Evolutionary conservation across 2,113 vertebrate genomes (phyloP).

Genomic region (Guaruba guarouba): DNA sequence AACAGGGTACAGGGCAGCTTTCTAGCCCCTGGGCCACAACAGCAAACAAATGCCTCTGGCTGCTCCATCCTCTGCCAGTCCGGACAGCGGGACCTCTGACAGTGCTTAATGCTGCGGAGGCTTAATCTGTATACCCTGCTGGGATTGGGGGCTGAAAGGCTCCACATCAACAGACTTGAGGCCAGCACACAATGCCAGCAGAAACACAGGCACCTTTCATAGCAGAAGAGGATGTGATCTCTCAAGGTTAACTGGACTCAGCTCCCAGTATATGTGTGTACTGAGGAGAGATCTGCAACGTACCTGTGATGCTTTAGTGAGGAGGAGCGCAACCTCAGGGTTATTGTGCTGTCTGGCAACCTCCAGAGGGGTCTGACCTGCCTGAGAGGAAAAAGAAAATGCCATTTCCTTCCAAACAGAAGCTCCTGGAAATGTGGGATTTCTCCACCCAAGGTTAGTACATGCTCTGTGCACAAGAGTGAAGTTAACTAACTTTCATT

Average conservation of each 20-base stretch:
- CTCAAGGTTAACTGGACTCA: background rate
- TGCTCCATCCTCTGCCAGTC: background rate
- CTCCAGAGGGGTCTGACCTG: conserved; percentile 89
- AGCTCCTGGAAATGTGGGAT: background rate
- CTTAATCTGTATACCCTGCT: background rate
- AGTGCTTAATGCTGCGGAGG: background rate
- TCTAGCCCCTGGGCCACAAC: background rate
- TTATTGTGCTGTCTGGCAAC: conserved; percentile 90
- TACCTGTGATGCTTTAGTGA: conserved; percentile 95
- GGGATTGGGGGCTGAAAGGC: background rate
- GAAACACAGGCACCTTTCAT: background rate
- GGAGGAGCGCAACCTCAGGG: conserved; percentile 89
- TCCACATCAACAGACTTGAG: background rate
- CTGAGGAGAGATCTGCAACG: background rate
- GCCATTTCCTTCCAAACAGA: background rate
- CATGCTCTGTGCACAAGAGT: background rate
- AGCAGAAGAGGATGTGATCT: background rate
- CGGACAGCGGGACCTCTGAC: background rate
- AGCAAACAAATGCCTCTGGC: background rate
- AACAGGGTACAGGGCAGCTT: background rate
- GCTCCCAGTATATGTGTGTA: background rate
- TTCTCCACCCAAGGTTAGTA: background rate
- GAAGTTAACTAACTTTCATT: background rate
- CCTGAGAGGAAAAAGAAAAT: conserved; percentile 67
- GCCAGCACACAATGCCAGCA: background rate